Base-by-base conservation (phyloP, 2,797 vertebrate genomes). In the Mormyrops boulengeri region DNA sequence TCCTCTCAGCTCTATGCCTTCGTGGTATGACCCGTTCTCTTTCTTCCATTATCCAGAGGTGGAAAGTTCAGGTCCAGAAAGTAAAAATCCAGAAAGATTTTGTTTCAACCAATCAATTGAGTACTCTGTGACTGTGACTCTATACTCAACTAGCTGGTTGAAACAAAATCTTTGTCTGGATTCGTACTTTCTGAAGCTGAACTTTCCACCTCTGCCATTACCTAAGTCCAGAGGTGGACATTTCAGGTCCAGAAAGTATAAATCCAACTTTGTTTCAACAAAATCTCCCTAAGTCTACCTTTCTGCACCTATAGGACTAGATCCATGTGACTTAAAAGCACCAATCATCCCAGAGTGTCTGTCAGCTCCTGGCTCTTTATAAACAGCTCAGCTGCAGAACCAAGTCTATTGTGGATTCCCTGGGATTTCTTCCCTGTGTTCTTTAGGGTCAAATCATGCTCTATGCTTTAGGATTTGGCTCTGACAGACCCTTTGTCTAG, bases 1-100 rank as follows among this genome's bases (percentile, higher is more conserved):
- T 99, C 98, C 0, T 92, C 95, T 2, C 97, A 98, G 92, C 96
- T 98, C 90, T 99, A 97, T 93, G 94, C 94, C 34, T 99, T 99
- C 30, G 97, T 99, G 97, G 98, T 99, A 95, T 96, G 93, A 95
- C 1, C 62, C 52, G 47, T 55, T 66, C 19, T 69, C 12, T n/a
- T 1, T 49, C n/a, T 19, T 84, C 8, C 7, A 22, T 84, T 77
- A 38, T 84, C 4, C 80, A 84, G 62, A 12, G 9, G 9, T 66
- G 62, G 62, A 30, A 30, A 30, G 62, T 12, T 66, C 62, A 30
- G 9, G 62, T 66, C 30, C 2, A 66, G 26, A 66, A 12, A 2
- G 62, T 3, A 66, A 1, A 66, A 66, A 30, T 66, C 22, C 26
- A 30, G 62, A 69, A 34, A 34, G 62, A 30, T 69, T 69, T 69